These are phyloP conservation scores for Rhagophthalmus giganteus DNA, from an alignment of 2,888 invertebrate genomes.

Conservation along the genomic window DNA sequence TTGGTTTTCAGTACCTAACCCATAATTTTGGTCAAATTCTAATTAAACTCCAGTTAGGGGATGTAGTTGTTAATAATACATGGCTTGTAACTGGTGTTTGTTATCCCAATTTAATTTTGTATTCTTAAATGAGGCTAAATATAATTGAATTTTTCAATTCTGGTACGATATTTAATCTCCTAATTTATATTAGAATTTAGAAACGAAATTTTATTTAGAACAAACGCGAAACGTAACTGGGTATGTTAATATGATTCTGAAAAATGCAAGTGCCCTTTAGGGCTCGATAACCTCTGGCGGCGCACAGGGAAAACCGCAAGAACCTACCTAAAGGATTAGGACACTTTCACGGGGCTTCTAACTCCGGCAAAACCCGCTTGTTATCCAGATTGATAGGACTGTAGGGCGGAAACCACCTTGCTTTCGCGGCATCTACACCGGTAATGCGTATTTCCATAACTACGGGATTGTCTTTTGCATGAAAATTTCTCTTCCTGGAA, in stretches of 20 bases:
- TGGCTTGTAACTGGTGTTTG: background rate
- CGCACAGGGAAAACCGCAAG: constrained; percentile 21
- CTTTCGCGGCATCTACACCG: constrained; percentile 21
- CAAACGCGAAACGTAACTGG: too few species aligned
- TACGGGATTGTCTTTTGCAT: constrained; percentile 8
- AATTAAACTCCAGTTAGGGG: background rate
- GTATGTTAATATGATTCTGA: too few species aligned
- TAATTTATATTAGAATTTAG: background rate
- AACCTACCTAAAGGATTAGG: constrained; percentile 25
- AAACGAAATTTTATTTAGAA: background rate
- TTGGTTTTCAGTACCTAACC: background rate
- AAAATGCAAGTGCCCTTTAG: too few species aligned
- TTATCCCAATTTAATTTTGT: background rate
- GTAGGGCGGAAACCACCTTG: constrained; percentile 23
- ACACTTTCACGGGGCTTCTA: constrained; percentile 20
- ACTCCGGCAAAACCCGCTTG: constrained; percentile 22
- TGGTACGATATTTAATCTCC: too few species aligned
- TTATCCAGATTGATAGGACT: constrained; percentile 26
- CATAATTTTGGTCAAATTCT: background rate
- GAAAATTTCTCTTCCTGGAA: constrained; percentile 6
- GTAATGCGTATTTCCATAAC: constrained; percentile 21
- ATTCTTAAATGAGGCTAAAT: background rate
- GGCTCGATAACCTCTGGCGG: too few species aligned
- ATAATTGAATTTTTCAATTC: background rate
- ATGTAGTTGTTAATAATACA: background rate